These are phyloP conservation scores for Lycaon pictus DNA, from an alignment of 2,113 vertebrate genomes.

Conservation along the genomic window DNA sequence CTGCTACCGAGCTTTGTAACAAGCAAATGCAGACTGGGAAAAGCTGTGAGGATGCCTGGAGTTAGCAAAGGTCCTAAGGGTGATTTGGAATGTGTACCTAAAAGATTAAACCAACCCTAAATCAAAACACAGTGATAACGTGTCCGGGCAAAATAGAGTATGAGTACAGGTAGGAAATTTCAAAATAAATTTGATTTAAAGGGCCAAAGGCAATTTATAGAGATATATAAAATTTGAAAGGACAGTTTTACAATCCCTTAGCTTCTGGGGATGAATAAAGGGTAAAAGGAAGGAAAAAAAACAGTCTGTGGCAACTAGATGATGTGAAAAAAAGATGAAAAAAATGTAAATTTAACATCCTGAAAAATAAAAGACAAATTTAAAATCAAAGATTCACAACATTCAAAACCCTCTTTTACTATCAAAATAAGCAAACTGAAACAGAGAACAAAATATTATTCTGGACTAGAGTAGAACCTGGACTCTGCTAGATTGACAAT, in stretches of 20 bases:
- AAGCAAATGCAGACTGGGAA: not conserved
- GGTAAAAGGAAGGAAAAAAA: not conserved
- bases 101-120: not conserved
- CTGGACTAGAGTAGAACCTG: not conserved
- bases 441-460: not conserved
- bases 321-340: not conserved
- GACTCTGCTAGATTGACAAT: not conserved
- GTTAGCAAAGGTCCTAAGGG: not conserved
- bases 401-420: not conserved
- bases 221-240: not conserved
- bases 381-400: not conserved
- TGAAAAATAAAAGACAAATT: not conserved
- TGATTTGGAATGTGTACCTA: not conserved
- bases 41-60: not conserved
- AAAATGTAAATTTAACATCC: not conserved
- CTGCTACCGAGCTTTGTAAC: not conserved
- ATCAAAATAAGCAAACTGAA: not conserved
- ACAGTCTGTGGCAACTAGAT: not conserved
- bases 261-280: not conserved
- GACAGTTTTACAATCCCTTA: not conserved
- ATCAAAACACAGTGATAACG: not conserved
- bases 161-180: not conserved
- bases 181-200: constrained; percentile 3
- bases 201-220: not conserved
- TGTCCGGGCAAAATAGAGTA: not conserved